Percentiles rank a stretch among this genome's conserved stretches.
Conservation (phyloP, 2,113 vertebrate species). For the Perca fluviatilis region DNA sequence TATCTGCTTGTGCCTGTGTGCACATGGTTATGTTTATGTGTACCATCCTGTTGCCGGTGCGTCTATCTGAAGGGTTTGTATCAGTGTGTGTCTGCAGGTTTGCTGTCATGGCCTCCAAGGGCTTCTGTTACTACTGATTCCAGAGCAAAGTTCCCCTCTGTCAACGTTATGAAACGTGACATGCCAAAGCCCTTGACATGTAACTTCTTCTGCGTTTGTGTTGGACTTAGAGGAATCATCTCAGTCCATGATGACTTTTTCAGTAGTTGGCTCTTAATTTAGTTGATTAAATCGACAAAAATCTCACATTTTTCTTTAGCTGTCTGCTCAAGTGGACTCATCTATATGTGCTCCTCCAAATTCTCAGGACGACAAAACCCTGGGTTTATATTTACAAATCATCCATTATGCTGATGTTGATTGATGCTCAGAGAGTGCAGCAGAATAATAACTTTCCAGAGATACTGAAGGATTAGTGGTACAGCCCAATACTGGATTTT, state of each 20-base stretch:
- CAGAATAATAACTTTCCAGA: conserved; percentile 6
- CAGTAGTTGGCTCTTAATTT: conserved; percentile 4
- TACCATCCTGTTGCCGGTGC: conserved; percentile 15
- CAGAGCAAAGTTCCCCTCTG: conserved; percentile 71
- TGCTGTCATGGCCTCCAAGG: conserved; percentile 63
- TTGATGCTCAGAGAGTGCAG: conserved; percentile 28
- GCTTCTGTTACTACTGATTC: conserved; percentile 73
- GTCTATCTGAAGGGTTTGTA: conserved; percentile 48
- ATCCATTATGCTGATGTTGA: conserved; percentile 25
- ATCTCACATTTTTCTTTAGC: conserved; percentile 2
- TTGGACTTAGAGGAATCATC: conserved; percentile 17
- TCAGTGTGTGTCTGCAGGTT: conserved; percentile 43
- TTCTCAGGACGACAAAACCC: conserved; percentile 10
- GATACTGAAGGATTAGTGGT: background rate
- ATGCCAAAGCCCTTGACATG: conserved; percentile 17
- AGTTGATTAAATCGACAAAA: conserved; percentile 1
- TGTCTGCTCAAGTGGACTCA: background rate
- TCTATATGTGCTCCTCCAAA: background rate
- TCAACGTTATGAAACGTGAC: conserved; percentile 69
- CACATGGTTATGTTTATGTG: conserved; percentile 38
- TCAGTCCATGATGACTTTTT: conserved; percentile 14
- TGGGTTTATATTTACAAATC: conserved; percentile 30
- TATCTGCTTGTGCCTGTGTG: conserved; percentile 3
- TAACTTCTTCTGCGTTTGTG: conserved; percentile 5
- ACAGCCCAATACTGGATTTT: background rate